A percentile compares a stretch with the other conserved stretches of the same genome.
These are phyloP conservation scores for Prionchulus punctatus DNA, from an alignment of 2,888 invertebrate species.

Conservation along the genomic window DNA sequence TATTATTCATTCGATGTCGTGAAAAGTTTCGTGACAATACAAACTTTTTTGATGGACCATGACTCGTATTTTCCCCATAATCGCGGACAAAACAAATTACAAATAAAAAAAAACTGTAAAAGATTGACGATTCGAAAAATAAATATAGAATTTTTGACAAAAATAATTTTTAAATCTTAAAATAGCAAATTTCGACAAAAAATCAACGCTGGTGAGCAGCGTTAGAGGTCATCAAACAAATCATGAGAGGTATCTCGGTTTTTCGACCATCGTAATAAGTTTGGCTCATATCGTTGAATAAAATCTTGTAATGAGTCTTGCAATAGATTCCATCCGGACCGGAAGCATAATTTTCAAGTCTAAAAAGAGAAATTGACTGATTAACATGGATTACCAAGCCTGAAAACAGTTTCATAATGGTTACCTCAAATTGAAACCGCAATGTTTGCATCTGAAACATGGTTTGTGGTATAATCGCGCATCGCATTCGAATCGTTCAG, in stretches of 20 bases:
- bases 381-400: background rate
- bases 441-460: constrained; percentile 10
- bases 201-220: background rate
- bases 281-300: constrained; percentile 11
- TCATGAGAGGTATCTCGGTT: background rate
- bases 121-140: background rate
- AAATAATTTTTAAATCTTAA: background rate
- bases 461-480: constrained; percentile 5
- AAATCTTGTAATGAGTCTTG: constrained; percentile 9
- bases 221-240: background rate
- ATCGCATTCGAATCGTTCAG: constrained; percentile 11
- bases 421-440: constrained; percentile 10
- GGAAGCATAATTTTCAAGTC: constrained; percentile 9
- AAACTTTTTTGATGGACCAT: no score
- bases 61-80: no score
- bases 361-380: background rate
- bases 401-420: background rate
- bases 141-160: background rate
- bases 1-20: no score
- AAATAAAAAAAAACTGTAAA: background rate
- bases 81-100: no score
- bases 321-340: constrained; percentile 12
- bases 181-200: background rate
- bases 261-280: constrained; percentile 8
- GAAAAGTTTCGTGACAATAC: no score